phyloP scores from a whole-genome alignment of 2,797 vertebrate genomes.

The Megaceryle alcyon region DNA sequence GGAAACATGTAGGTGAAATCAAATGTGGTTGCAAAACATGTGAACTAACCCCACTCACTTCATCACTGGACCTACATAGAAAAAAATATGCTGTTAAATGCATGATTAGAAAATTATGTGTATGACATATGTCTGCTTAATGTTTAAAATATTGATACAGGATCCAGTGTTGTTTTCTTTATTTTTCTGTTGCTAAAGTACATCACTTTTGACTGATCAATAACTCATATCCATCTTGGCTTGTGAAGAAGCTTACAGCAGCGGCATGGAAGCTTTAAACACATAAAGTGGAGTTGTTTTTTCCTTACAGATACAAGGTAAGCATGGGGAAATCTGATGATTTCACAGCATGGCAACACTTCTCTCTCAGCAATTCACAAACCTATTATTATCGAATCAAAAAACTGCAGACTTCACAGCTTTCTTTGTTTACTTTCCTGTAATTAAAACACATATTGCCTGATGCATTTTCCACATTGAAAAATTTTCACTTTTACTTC shows the following conservation, averaged over 20 bases:
- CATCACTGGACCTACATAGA: background rate
- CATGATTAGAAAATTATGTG: background rate
- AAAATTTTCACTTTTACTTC: background rate
- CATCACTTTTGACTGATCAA: background rate
- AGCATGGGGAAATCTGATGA: background rate
- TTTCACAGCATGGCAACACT: conserved; percentile 17
- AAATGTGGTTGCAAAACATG: background rate
- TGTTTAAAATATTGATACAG: background rate
- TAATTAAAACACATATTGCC: conserved; percentile 28
- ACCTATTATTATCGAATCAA: background rate
- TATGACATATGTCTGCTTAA: background rate
- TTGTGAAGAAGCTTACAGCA: background rate
- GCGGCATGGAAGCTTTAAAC: background rate
- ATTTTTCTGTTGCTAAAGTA: background rate
- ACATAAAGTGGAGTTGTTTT: background rate
- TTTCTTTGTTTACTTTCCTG: conserved; percentile 16
- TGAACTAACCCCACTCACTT: background rate
- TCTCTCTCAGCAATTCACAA: background rate
- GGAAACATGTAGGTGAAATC: background rate
- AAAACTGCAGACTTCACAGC: background rate
- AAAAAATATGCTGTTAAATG: background rate
- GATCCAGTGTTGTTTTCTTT: background rate
- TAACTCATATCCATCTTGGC: background rate
- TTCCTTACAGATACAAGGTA: background rate
- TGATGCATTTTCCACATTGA: rapidly evolving